These are phyloP conservation scores for Hemiscyllium ocellatum DNA, from an alignment of 2,113 vertebrate genomes.

Conservation along the genomic window DNA sequence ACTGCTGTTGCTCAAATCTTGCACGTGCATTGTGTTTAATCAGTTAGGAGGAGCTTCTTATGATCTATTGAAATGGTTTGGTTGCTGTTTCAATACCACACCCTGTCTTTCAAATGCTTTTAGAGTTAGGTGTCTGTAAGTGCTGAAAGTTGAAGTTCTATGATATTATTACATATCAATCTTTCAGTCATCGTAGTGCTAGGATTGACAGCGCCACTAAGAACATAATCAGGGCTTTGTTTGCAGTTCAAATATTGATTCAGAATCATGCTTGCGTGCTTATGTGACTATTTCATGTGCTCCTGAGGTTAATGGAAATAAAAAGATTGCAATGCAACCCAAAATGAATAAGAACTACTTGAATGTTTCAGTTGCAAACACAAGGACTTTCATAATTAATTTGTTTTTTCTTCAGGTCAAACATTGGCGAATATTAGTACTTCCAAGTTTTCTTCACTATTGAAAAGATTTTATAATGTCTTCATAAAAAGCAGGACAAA, in stretches of 20 bases:
- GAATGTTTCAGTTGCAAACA: neutral
- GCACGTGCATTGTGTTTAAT: neutral
- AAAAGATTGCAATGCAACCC: neutral
- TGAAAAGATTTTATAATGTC: neutral
- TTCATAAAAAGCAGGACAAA: too few relatives aligned
- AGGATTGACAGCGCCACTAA: neutral
- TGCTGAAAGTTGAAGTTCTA: neutral
- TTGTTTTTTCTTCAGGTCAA: neutral
- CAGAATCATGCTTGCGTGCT: neutral
- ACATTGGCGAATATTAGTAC: neutral
- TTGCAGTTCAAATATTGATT: slow-evolving; percentile 7
- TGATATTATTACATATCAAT: neutral
- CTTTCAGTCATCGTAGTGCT: neutral
- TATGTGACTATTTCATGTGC: slow-evolving; percentile 17
- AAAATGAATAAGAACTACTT: neutral
- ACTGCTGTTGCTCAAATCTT: neutral
- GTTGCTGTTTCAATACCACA: neutral
- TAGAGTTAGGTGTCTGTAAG: neutral
- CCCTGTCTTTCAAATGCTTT: neutral
- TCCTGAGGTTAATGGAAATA: neutral
- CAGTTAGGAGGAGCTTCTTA: neutral
- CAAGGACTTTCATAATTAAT: neutral
- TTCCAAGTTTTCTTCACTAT: neutral
- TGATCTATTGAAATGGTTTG: neutral
- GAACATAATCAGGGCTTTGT: slow-evolving; percentile 6